A percentile compares a stretch with the other conserved stretches of the same genome.
Conservation (phyloP, 2,888 invertebrate genomes). For the Coelopa pilipes region DNA sequence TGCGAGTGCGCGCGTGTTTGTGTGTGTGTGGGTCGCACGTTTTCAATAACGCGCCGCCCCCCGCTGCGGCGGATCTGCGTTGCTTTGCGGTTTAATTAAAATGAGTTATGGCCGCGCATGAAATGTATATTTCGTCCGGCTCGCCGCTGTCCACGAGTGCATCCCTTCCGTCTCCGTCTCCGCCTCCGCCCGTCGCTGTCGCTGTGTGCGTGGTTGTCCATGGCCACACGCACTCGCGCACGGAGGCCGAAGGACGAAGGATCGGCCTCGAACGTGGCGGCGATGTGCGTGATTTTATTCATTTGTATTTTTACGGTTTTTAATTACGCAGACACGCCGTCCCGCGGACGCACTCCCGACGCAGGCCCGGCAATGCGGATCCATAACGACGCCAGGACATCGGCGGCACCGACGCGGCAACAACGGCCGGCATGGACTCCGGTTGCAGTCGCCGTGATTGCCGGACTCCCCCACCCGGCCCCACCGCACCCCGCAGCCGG, state of each 20-base stretch:
- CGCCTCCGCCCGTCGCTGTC: background rate
- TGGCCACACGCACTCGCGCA: too few relatives aligned
- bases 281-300: slow-evolving; percentile 28
- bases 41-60: background rate
- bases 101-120: slow-evolving; percentile 30
- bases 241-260: too few relatives aligned
- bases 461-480: too few relatives aligned
- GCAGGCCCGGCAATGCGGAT: background rate
- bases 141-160: background rate
- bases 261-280: too few relatives aligned
- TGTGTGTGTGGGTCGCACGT: background rate
- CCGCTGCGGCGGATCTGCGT: background rate
- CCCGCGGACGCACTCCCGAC: background rate
- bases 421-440: background rate
- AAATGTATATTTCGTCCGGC: slow-evolving; percentile 24
- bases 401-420: background rate
- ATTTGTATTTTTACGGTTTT: slow-evolving; percentile 34
- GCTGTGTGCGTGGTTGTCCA: background rate
- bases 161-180: background rate
- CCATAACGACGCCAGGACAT: background rate
- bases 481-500: too few relatives aligned
- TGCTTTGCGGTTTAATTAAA: slow-evolving; percentile 33
- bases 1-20: slow-evolving; percentile 7
- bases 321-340: slow-evolving; percentile 17
- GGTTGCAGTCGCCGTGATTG: background rate